These are phyloP conservation scores for Sturmia bella DNA, from an alignment of 2,888 invertebrate species.

Conservation along the genomic window DNA sequence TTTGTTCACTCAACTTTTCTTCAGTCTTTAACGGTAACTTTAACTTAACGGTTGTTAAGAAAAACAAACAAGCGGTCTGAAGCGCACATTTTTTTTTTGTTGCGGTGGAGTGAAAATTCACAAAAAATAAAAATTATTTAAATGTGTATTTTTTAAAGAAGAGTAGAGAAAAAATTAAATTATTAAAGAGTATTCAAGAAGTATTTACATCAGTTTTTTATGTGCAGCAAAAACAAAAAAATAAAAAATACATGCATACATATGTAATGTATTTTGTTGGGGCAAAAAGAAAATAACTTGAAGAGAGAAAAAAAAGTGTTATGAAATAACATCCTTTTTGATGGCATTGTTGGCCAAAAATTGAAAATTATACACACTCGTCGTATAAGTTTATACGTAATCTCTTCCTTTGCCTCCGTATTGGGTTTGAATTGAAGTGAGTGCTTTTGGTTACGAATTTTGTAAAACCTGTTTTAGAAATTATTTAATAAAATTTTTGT, in stretches of 20 bases:
- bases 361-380: constrained; percentile 1
- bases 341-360: constrained; percentile 45
- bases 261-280: background rate
- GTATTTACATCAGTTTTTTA: constrained; percentile 1
- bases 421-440: constrained; percentile 13
- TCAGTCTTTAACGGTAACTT: constrained; percentile 69
- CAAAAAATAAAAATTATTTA: background rate
- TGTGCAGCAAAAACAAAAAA: background rate
- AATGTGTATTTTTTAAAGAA: too few species aligned
- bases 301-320: constrained; percentile 60
- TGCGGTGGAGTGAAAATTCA: constrained; percentile 53
- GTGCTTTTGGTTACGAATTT: background rate
- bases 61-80: constrained; percentile 18
- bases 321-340: constrained; percentile 68
- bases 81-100: constrained; percentile 43
- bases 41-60: constrained; percentile 59
- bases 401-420: constrained; percentile 26
- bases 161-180: too few species aligned
- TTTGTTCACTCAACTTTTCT: constrained; percentile 34
- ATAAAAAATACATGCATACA: too few species aligned
- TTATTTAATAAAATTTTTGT: constrained; percentile 34
- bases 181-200: background rate
- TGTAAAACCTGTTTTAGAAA: background rate
- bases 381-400: constrained; percentile 31
- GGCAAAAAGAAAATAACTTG: constrained; percentile 7